Percentiles rank a stretch among this genome's conserved stretches.
Conservation (phyloP, 2,888 invertebrate species). For the Catocala sponsa region DNA sequence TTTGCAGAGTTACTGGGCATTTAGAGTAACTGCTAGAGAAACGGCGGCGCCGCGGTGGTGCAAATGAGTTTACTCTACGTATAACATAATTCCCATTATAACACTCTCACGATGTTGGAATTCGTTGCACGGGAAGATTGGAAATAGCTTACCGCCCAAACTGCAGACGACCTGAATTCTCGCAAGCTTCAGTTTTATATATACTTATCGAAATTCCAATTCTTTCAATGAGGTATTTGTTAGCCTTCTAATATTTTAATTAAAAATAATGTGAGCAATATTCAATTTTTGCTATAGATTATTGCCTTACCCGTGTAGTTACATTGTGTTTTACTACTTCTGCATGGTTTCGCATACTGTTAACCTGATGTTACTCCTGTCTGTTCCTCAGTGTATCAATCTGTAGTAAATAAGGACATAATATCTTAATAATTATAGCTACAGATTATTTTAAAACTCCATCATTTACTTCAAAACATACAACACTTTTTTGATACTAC, state of each 20-base stretch:
- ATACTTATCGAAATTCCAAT: neutral
- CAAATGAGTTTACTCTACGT: slow-evolving; percentile 23
- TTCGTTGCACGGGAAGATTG: slow-evolving; percentile 69
- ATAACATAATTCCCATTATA: slow-evolving; percentile 31
- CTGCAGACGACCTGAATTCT: slow-evolving; percentile 74
- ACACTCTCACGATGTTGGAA: slow-evolving; percentile 44
- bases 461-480: neutral
- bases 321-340: too few species aligned
- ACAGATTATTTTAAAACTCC: too few species aligned
- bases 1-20: neutral
- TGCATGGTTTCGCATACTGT: too few species aligned
- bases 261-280: too few species aligned
- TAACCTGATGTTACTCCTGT: too few species aligned
- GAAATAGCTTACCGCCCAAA: slow-evolving; percentile 75
- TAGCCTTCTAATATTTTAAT: too few species aligned
- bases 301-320: too few species aligned
- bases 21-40: slow-evolving; percentile 5
- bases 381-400: too few species aligned
- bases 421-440: too few species aligned
- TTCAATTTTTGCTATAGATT: too few species aligned
- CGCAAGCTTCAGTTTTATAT: slow-evolving; percentile 14
- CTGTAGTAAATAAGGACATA: too few species aligned
- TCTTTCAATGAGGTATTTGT: too few species aligned
- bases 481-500: neutral
- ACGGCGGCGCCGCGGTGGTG: slow-evolving; percentile 28